Conservation (phyloP, 2,888 invertebrate species). For the Smittia sp. region DNA sequence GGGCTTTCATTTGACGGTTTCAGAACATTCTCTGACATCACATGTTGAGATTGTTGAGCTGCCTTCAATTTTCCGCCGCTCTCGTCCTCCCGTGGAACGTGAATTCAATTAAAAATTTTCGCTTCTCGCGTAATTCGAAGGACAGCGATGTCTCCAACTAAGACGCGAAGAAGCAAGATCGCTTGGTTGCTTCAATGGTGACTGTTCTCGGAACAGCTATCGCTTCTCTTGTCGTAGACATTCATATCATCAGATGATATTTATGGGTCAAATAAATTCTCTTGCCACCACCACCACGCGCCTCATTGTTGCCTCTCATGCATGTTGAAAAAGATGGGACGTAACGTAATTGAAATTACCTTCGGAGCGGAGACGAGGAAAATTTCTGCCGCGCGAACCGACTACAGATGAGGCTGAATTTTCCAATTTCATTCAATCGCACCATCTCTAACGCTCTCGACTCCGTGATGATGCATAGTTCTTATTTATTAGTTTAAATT, state of each 20-base stretch:
- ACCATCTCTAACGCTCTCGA: conserved; percentile 28
- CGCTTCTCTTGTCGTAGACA: too few species aligned
- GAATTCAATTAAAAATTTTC: conserved; percentile 22
- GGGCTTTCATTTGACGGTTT: conserved; percentile 8
- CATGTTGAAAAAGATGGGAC: neutral
- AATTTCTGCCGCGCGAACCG: conserved; percentile 1
- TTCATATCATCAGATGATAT: conserved; percentile 31
- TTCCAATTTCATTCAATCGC: conserved; percentile 36
- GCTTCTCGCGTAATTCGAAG: neutral
- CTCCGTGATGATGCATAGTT: conserved; percentile 38
- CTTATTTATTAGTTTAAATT: conserved; percentile 40
- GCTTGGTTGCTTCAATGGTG: too few species aligned
- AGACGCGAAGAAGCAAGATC: neutral
- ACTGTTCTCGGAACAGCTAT: too few species aligned
- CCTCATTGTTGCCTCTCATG: conserved; percentile 12
- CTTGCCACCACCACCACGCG: neutral
- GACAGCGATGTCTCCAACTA: neutral
- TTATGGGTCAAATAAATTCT: conserved; percentile 41
- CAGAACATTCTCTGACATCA: neutral
- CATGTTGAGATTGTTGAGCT: neutral
- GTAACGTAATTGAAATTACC: conserved; percentile 39
- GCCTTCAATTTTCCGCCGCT: neutral
- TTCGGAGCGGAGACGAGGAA: neutral
- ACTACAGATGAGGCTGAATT: conserved; percentile 23
- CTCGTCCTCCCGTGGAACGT: neutral